Conservation (phyloP, 2,797 vertebrate species). For the Platyrinchus mystaceus region DNA sequence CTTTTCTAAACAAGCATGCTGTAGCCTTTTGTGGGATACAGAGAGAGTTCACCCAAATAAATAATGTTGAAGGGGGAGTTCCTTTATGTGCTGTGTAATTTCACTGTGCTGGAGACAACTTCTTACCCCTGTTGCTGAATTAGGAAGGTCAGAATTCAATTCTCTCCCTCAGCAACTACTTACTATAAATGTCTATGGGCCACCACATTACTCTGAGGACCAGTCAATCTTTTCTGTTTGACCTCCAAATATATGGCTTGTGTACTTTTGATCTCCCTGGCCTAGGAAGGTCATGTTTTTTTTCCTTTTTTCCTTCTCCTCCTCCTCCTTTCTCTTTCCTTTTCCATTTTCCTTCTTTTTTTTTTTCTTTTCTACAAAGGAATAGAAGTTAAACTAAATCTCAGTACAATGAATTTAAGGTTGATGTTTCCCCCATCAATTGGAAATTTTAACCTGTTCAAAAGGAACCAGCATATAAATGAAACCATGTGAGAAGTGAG, state of each 20-base stretch:
- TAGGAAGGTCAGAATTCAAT: constrained; percentile 18
- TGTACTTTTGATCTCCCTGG: background rate
- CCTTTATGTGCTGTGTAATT: constrained; percentile 32
- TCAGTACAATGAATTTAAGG: background rate
- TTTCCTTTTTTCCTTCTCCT: background rate
- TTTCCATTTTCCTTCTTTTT: background rate
- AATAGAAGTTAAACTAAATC: background rate
- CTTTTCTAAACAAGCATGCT: constrained; percentile 71
- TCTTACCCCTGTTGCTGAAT: constrained; percentile 47
- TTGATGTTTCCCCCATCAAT: background rate
- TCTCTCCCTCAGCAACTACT: background rate
- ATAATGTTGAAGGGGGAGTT: constrained; percentile 68
- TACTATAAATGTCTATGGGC: background rate
- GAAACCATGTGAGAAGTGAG: background rate
- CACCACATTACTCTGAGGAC: background rate
- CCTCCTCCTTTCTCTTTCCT: background rate
- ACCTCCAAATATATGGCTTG: background rate
- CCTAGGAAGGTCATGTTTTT: background rate
- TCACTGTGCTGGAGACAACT: constrained; percentile 12
- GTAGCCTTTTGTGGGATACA: constrained; percentile 66
- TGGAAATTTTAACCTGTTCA: background rate
- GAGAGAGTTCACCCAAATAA: constrained; percentile 71
- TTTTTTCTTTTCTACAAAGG: background rate
- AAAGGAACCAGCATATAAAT: background rate
- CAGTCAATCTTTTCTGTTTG: background rate